A percentile compares a stretch with the other conserved stretches of the same genome.
Conservation (phyloP, 2,113 vertebrate genomes). For the Tricholaema leucomelas region DNA sequence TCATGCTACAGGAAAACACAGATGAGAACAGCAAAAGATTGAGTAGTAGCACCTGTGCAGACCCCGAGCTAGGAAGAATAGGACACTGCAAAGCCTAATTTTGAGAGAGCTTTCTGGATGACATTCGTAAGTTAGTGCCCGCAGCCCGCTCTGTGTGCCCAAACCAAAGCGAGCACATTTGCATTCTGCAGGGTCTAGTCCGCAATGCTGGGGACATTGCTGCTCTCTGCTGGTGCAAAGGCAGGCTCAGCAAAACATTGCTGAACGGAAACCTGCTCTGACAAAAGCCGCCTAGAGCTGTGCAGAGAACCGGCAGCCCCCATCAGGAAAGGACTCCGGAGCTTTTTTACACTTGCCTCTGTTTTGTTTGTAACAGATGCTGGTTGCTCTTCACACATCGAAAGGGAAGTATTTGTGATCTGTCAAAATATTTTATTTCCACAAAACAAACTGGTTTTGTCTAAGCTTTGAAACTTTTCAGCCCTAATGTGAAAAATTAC, state of each 20-base stretch:
- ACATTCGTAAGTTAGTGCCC: neutral
- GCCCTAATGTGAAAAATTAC: neutral
- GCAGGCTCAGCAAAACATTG: neutral
- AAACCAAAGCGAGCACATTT: neutral
- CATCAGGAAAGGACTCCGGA: neutral
- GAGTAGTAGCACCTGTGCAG: neutral
- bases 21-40: neutral
- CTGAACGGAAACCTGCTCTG: neutral
- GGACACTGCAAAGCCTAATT: neutral
- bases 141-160: neutral
- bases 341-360: neutral
- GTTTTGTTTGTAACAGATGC: neutral
- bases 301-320: neutral
- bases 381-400: neutral
- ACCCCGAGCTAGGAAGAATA: neutral
- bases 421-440: neutral
- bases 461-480: neutral
- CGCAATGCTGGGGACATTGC: neutral
- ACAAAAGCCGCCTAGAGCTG: neutral
- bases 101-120: neutral
- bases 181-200: neutral
- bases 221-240: conserved; percentile 36
- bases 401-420: neutral
- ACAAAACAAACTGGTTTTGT: neutral
- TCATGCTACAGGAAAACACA: neutral